Evolutionary conservation across 2,888 invertebrate species (phyloP).

Genomic region (Abscondita cerata): DNA sequence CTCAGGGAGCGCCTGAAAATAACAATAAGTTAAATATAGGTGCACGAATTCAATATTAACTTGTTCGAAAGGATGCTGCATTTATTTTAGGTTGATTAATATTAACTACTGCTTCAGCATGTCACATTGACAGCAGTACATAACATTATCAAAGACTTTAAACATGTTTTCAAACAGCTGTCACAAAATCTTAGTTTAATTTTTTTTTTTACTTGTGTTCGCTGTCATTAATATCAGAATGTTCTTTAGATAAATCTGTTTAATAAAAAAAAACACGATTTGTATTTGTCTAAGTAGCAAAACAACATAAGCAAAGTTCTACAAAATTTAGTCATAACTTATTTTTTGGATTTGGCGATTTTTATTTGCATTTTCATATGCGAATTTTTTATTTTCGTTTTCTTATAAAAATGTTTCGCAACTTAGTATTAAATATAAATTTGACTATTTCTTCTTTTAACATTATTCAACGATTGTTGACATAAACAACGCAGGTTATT

Average conservation of each 20-base stretch:
- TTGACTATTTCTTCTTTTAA: too few relatives aligned
- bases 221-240: conserved; percentile 8
- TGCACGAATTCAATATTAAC: neutral
- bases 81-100: conserved; percentile 10
- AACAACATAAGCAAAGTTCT: too few relatives aligned
- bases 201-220: neutral
- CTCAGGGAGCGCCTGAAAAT: too few relatives aligned
- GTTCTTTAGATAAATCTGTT: conserved; percentile 2
- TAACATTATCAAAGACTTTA: conserved; percentile 11
- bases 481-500: too few relatives aligned
- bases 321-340: too few relatives aligned
- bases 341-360: too few relatives aligned
- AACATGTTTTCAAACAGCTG: conserved; percentile 13
- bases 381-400: too few relatives aligned
- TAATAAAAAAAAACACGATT: conserved; percentile 6
- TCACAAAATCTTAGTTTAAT: conserved; percentile 11
- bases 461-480: too few relatives aligned
- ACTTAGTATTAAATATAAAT: too few relatives aligned
- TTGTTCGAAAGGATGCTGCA: conserved; percentile 3
- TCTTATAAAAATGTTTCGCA: too few relatives aligned
- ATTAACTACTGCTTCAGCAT: conserved; percentile 12
- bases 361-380: too few relatives aligned
- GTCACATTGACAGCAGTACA: conserved; percentile 12
- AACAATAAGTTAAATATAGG: too few relatives aligned
- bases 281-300: conserved; percentile 4